Percentiles rank a stretch among this genome's conserved stretches.
Evolutionary conservation across 2,888 invertebrate species (phyloP).

Genomic region (Apodemia zela): DNA sequence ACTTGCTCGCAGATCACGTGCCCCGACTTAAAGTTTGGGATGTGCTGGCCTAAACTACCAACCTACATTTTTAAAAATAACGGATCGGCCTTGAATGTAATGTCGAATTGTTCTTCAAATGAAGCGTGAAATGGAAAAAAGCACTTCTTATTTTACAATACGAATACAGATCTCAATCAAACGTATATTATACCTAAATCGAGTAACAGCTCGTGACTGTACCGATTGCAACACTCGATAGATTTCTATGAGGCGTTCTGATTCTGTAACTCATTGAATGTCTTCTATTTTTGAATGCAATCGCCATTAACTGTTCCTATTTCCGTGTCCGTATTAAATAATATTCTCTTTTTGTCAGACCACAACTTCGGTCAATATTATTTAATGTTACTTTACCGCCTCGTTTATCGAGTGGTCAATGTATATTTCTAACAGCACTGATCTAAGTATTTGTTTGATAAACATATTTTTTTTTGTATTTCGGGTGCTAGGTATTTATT

Average conservation of each 20-base stretch:
- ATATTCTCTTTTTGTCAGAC: neutral
- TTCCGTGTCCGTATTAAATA: conserved; percentile 16
- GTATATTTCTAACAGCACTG: too few species aligned
- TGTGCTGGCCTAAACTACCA: neutral
- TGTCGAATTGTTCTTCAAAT: conserved; percentile 12
- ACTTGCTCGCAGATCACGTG: too few species aligned
- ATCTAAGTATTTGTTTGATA: too few species aligned
- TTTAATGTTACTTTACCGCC: neutral
- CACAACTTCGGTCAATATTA: neutral
- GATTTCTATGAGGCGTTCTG: conserved; percentile 13
- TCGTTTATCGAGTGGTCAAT: neutral
- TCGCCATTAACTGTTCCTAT: conserved; percentile 14
- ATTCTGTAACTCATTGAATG: conserved; percentile 11
- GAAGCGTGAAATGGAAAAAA: conserved; percentile 14
- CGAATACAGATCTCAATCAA: conserved; percentile 2
- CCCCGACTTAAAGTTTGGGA: neutral
- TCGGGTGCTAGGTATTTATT: too few species aligned
- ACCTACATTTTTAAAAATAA: conserved; percentile 11
- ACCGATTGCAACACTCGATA: conserved; percentile 13
- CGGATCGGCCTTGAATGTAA: conserved; percentile 1
- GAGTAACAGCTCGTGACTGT: conserved; percentile 11
- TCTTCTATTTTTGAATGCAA: conserved; percentile 16
- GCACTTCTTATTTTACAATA: conserved; percentile 10
- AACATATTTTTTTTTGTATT: too few species aligned
- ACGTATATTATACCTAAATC: conserved; percentile 5